A percentile compares a stretch with the other conserved stretches of the same genome.
Conservation (phyloP, 2,888 invertebrate genomes). For the Didymodactylos carnosus region DNA sequence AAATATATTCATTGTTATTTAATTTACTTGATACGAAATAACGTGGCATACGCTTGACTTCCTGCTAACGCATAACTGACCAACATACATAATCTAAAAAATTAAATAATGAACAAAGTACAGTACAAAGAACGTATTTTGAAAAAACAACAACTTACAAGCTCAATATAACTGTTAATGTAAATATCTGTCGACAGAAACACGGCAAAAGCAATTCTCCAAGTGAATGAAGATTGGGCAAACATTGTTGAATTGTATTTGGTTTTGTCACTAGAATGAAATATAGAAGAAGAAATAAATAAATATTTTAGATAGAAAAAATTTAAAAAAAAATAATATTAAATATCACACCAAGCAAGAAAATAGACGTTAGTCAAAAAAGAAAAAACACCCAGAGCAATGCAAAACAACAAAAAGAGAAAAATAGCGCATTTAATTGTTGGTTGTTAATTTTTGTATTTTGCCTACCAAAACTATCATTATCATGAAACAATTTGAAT, state of each 20-base stretch:
- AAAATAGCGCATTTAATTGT: too few relatives aligned
- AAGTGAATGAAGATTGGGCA: conserved; percentile 27
- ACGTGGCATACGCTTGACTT: conserved; percentile 27
- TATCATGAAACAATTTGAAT: too few relatives aligned
- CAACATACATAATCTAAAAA: conserved; percentile 25
- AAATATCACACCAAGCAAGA: background rate
- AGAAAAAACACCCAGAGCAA: background rate
- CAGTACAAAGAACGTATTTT: background rate
- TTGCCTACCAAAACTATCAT: too few relatives aligned
- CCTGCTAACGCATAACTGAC: conserved; percentile 32
- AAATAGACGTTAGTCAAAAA: background rate
- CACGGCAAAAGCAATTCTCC: conserved; percentile 26
- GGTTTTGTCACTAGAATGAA: background rate
- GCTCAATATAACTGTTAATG: conserved; percentile 24
- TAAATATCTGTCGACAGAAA: conserved; percentile 25
- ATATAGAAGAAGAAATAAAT: too few relatives aligned
- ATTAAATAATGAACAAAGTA: background rate
- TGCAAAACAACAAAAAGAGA: background rate
- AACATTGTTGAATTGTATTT: background rate
- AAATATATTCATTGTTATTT: background rate
- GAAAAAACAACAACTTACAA: conserved; percentile 24
- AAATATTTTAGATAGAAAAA: background rate
- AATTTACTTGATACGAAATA: conserved; percentile 22
- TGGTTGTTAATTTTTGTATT: too few relatives aligned
- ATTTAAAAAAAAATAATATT: background rate